These are phyloP conservation scores for Hypselothyrea guttata DNA, from an alignment of 2,888 invertebrate genomes.

Conservation along the genomic window DNA sequence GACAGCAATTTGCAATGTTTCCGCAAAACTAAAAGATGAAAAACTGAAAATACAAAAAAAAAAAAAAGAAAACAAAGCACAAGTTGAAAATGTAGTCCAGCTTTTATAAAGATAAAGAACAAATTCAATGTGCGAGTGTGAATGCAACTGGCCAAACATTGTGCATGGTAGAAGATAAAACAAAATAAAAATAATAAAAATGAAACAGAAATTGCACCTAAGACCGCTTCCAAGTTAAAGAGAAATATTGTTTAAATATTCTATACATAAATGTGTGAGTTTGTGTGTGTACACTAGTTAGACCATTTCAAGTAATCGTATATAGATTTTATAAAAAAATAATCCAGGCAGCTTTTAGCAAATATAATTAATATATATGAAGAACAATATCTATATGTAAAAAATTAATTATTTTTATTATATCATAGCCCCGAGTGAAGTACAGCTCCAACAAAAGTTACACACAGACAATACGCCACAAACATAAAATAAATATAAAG, in stretches of 20 bases:
- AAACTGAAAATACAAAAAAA: not conserved
- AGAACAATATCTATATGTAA: constrained; percentile 3
- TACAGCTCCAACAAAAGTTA: constrained; percentile 35
- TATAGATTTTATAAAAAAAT: constrained; percentile 44
- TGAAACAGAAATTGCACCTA: constrained; percentile 21
- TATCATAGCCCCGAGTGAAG: constrained; percentile 27
- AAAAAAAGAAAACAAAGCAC: constrained; percentile 9
- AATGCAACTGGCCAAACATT: constrained; percentile 36
- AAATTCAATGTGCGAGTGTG: not conserved
- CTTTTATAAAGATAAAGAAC: constrained; percentile 18
- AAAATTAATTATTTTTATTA: constrained; percentile 36
- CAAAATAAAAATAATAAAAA: not conserved
- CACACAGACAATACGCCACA: constrained; percentile 68
- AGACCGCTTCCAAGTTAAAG: constrained; percentile 38
- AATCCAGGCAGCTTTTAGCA: constrained; percentile 56
- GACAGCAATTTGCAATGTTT: not conserved
- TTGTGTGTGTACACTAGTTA: constrained; percentile 60
- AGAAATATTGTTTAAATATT: constrained; percentile 2
- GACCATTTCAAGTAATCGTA: constrained; percentile 45
- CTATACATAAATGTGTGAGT: constrained; percentile 27
- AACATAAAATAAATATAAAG: constrained; percentile 63
- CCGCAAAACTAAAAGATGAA: not conserved
- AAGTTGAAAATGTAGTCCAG: constrained; percentile 56
- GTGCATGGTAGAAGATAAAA: constrained; percentile 14
- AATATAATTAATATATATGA: not conserved